phyloP scores from a whole-genome alignment of 2,888 invertebrate species.

The Caenorhabditis macrosperma region DNA sequence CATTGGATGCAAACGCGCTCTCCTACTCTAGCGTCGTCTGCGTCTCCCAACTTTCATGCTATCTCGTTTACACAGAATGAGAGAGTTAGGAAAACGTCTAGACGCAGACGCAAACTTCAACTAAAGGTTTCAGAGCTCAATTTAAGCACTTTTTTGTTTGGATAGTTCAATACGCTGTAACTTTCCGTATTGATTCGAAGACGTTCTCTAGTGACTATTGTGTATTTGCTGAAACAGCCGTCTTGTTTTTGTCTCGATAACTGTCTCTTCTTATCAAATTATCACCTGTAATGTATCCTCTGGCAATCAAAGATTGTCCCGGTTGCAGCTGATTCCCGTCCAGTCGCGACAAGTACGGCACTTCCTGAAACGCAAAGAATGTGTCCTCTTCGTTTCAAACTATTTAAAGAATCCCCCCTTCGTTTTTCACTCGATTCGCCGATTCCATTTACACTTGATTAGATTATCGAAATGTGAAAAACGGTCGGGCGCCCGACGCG shows the following conservation, averaged over 20 bases:
- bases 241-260: neutral
- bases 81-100: no score
- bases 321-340: slow-evolving; percentile 78
- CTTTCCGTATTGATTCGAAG: no score
- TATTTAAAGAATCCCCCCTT: neutral
- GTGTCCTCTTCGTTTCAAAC: slow-evolving; percentile 2
- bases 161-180: no score
- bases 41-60: no score
- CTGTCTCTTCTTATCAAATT: slow-evolving; percentile 17
- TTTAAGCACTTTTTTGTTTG: no score
- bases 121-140: no score
- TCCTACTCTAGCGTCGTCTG: no score
- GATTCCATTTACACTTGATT: slow-evolving; percentile 20
- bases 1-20: no score
- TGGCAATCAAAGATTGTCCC: slow-evolving; percentile 79
- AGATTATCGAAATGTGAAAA: neutral
- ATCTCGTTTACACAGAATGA: no score
- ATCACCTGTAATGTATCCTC: slow-evolving; percentile 77
- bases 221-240: slow-evolving; percentile 6
- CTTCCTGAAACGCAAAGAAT: slow-evolving; percentile 78
- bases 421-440: neutral
- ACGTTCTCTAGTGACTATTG: neutral
- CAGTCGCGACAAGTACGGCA: slow-evolving; percentile 78
- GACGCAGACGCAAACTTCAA: no score
- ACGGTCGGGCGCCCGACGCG: neutral